phyloP scores from a whole-genome alignment of 2,797 vertebrate species.

The Scolopax bukidnonensis region DNA sequence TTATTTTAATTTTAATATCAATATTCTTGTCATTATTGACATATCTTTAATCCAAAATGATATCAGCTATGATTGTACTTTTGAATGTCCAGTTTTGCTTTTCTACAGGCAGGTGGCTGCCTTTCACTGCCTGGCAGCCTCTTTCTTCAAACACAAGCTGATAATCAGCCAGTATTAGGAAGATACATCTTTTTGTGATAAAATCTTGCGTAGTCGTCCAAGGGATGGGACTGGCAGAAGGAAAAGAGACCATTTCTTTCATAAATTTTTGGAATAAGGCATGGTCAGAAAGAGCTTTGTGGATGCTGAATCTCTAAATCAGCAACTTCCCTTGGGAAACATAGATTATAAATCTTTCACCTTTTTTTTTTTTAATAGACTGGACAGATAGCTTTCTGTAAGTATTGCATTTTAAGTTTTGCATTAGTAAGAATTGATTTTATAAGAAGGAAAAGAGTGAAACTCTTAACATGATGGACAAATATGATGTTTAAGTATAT shows the following conservation, averaged over 20 bases:
- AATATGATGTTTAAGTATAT: neutral
- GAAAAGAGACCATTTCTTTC: neutral
- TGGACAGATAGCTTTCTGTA: neutral
- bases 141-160: neutral
- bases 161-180: neutral
- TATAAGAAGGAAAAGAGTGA: neutral
- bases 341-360: neutral
- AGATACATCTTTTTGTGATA: neutral
- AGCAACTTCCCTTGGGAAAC: neutral
- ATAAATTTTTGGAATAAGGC: neutral
- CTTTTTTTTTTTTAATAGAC: neutral
- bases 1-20: neutral
- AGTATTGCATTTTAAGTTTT: neutral
- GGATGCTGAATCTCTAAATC: neutral
- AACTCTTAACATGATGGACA: neutral
- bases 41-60: neutral
- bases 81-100: neutral
- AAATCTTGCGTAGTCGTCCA: neutral
- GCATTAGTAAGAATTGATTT: neutral
- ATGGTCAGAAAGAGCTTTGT: neutral
- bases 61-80: neutral
- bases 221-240: neutral
- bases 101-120: conserved; percentile 30
- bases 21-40: neutral
- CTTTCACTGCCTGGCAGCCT: neutral